A percentile compares a stretch with the other conserved stretches of the same genome.
Evolutionary conservation across 1,140 invertebrate species (phyloP).

Genomic region (Camponotus vicinus): DNA sequence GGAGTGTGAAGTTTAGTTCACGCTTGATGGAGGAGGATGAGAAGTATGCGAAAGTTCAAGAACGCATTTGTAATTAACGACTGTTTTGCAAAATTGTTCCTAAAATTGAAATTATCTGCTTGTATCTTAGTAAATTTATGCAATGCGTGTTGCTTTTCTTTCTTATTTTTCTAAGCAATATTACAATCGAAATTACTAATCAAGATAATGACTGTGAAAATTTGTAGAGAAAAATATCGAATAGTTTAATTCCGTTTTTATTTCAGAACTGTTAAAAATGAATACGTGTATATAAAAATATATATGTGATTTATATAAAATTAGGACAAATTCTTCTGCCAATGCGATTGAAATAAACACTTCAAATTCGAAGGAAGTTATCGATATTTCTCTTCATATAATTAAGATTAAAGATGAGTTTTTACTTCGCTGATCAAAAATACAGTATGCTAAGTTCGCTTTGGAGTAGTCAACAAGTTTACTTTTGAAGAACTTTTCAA

Average conservation of each 20-base stretch:
- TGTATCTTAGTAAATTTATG: no score
- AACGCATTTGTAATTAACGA: constrained; percentile 41
- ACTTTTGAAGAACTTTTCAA: background rate
- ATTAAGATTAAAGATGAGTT: constrained; percentile 16
- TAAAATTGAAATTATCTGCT: background rate
- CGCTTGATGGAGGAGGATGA: background rate
- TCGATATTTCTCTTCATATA: constrained; percentile 16
- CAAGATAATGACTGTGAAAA: background rate
- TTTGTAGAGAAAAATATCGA: background rate
- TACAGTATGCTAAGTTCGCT: constrained; percentile 1
- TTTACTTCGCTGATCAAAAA: constrained; percentile 29
- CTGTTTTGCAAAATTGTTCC: constrained; percentile 19
- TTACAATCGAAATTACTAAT: background rate
- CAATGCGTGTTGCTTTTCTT: background rate
- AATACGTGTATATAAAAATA: background rate
- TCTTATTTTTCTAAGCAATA: background rate
- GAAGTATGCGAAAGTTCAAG: constrained; percentile 24
- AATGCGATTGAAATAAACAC: background rate
- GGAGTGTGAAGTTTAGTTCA: constrained; percentile 16
- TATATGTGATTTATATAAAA: background rate
- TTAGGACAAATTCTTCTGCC: background rate
- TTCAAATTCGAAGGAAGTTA: constrained; percentile 21
- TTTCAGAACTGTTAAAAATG: background rate
- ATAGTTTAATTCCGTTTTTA: constrained; percentile 10
- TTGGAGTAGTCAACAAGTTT: constrained; percentile 9